These are phyloP conservation scores for Apoderus coryli DNA, from an alignment of 2,888 invertebrate genomes.

Conservation along the genomic window DNA sequence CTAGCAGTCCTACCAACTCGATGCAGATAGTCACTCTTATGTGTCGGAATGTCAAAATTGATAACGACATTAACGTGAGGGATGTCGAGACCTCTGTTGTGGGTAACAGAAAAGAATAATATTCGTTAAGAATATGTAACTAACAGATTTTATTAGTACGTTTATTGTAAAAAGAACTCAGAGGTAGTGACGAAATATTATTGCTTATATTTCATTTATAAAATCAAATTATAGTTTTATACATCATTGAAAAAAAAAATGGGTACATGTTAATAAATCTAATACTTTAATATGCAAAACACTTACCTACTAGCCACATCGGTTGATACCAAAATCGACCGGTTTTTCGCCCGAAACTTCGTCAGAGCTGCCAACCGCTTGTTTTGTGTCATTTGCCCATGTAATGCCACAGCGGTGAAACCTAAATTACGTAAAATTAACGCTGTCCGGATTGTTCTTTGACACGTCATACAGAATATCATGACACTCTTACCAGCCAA, in stretches of 20 bases:
- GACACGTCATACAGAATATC: constrained; percentile 94
- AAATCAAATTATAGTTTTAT: constrained; percentile 15
- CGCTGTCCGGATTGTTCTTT: constrained; percentile 78
- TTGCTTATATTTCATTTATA: constrained; percentile 10
- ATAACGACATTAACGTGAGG: constrained; percentile 97
- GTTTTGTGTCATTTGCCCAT: constrained; percentile 98
- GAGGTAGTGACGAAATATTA: constrained; percentile 27
- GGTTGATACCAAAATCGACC: constrained; percentile 94
- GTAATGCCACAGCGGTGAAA: constrained; percentile 88
- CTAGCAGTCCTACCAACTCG: constrained; percentile 93
- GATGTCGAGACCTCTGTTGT: constrained; percentile 84
- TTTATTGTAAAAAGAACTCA: constrained; percentile 17
- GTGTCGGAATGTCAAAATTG: constrained; percentile 96
- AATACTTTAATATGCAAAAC: no score
- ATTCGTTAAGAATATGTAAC: constrained; percentile 10
- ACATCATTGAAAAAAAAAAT: constrained; percentile 19
- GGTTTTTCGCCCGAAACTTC: constrained; percentile 86
- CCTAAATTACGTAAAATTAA: constrained; percentile 82
- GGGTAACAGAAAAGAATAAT: no score
- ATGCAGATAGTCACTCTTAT: constrained; percentile 98
- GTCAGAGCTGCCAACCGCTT: constrained; percentile 88
- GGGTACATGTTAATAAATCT: no score
- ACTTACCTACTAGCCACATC: constrained; percentile 90
- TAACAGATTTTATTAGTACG: constrained; percentile 3
- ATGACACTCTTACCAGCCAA: constrained; percentile 91